Evolutionary conservation across 2,888 invertebrate genomes (phyloP).

Genomic region (Amaurobius ferox): DNA sequence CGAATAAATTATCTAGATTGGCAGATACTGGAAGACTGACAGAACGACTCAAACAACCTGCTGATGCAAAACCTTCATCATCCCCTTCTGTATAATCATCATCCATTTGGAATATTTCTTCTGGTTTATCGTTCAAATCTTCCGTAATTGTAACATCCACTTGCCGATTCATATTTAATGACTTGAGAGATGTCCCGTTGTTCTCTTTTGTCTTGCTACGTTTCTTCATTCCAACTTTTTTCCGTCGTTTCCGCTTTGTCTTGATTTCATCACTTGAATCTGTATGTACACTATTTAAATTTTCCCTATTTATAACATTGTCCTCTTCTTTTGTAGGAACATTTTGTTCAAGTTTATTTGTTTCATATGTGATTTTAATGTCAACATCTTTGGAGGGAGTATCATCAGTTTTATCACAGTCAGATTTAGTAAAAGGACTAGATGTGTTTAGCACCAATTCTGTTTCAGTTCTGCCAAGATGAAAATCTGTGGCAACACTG

Average conservation of each 20-base stretch:
- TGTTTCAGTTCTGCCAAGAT: background rate
- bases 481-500: background rate
- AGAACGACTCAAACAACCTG: slow-evolving; percentile 45
- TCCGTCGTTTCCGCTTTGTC: slow-evolving; percentile 75
- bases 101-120: slow-evolving; percentile 74
- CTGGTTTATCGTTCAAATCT: slow-evolving; percentile 51
- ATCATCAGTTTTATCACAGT: slow-evolving; percentile 54
- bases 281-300: slow-evolving; percentile 33
- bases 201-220: slow-evolving; percentile 48
- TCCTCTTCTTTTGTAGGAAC: background rate
- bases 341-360: background rate
- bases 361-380: background rate
- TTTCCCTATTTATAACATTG: background rate
- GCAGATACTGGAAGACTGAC: slow-evolving; percentile 61
- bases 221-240: slow-evolving; percentile 74
- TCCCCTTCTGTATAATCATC: slow-evolving; percentile 71
- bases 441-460: slow-evolving; percentile 38
- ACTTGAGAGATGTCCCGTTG: background rate
- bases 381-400: slow-evolving; percentile 1
- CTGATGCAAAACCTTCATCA: slow-evolving; percentile 53
- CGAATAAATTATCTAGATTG: slow-evolving; percentile 32
- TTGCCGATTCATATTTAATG: background rate
- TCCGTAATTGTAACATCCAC: background rate
- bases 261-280: slow-evolving; percentile 72
- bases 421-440: slow-evolving; percentile 19